These are phyloP conservation scores for Hylaeus anthracinus DNA, from an alignment of 1,140 invertebrate species.

Conservation along the genomic window DNA sequence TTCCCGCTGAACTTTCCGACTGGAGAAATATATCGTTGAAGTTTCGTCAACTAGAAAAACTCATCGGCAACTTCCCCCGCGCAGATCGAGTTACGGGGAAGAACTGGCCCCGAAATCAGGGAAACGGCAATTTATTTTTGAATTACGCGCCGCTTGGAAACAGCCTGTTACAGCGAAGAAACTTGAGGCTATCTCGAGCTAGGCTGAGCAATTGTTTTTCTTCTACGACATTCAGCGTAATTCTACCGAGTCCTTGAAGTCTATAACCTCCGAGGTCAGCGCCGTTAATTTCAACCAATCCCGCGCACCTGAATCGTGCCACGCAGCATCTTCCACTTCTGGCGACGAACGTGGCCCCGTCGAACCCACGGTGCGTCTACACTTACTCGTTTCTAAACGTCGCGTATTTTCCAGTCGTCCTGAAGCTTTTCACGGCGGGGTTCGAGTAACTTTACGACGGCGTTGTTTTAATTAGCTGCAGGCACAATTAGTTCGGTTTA, in stretches of 20 bases:
- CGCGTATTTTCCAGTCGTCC: slow-evolving; percentile 11
- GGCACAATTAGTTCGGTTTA: slow-evolving; percentile 49
- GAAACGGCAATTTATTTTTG: slow-evolving; percentile 24
- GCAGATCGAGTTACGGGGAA: slow-evolving; percentile 35
- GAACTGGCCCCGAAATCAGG: slow-evolving; percentile 3
- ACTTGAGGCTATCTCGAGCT: too few relatives aligned
- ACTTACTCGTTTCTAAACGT: slow-evolving; percentile 1
- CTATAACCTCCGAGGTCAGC: too few relatives aligned
- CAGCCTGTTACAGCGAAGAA: too few relatives aligned
- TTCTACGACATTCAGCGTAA: too few relatives aligned
- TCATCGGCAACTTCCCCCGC: slow-evolving; percentile 40
- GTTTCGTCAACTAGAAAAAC: slow-evolving; percentile 49
- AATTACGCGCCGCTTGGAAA: not conserved
- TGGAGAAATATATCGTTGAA: slow-evolving; percentile 56
- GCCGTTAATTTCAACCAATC: too few relatives aligned
- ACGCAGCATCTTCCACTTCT: too few relatives aligned
- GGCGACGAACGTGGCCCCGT: not conserved
- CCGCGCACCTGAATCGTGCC: too few relatives aligned
- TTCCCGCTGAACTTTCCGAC: slow-evolving; percentile 47
- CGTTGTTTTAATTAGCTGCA: slow-evolving; percentile 53
- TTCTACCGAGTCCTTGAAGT: too few relatives aligned
- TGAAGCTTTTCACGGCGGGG: slow-evolving; percentile 16
- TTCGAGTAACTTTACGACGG: slow-evolving; percentile 40
- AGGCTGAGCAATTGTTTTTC: too few relatives aligned
- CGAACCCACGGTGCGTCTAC: not conserved